These are phyloP conservation scores for Masticophis lateralis DNA, from an alignment of 2,797 vertebrate genomes.

Conservation along the genomic window DNA sequence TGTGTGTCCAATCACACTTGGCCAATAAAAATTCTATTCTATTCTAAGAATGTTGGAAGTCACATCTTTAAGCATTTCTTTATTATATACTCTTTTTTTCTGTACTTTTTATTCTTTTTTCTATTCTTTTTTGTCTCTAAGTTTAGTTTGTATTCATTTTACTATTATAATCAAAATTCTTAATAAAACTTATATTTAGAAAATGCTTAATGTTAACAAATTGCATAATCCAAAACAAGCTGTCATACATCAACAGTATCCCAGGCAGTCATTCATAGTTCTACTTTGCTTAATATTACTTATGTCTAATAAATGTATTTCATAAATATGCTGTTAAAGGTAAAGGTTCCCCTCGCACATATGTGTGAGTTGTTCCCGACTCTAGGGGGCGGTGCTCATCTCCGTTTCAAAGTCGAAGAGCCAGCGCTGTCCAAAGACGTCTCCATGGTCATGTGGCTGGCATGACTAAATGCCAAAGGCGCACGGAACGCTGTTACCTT, in stretches of 20 bases:
- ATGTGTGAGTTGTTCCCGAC: too few species aligned
- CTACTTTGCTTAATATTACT: not conserved
- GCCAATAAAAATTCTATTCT: too few species aligned
- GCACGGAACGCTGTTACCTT: too few species aligned
- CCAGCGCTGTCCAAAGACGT: too few species aligned
- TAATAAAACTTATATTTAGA: not conserved
- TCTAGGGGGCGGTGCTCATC: too few species aligned
- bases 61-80: not conserved
- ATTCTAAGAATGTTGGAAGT: not conserved
- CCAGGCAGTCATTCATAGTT: not conserved
- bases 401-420: too few species aligned
- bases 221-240: not conserved
- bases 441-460: too few species aligned
- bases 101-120: not conserved
- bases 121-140: not conserved
- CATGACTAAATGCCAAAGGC: too few species aligned
- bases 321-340: not conserved
- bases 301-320: not conserved
- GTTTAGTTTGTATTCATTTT: not conserved
- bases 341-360: too few species aligned
- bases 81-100: not conserved
- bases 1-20: too few species aligned
- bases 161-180: not conserved
- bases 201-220: not conserved
- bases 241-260: not conserved